These are phyloP conservation scores for Cantharis rufa DNA, from an alignment of 2,888 invertebrate species.

Conservation along the genomic window DNA sequence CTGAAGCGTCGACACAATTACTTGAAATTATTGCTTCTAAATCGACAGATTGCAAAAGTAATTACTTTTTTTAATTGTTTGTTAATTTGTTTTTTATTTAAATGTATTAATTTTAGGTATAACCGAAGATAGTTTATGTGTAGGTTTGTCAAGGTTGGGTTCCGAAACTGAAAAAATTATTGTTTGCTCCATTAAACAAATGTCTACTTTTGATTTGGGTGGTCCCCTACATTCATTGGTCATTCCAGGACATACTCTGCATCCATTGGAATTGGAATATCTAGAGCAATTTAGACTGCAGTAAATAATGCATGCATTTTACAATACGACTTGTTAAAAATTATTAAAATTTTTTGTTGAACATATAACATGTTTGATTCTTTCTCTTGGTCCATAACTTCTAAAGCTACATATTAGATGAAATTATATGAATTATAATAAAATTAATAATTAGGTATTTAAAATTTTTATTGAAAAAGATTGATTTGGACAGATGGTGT, in stretches of 20 bases:
- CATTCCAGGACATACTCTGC: conserved; percentile 79
- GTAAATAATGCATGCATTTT: not conserved
- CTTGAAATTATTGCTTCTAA: conserved; percentile 59
- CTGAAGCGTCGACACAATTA: conserved; percentile 85
- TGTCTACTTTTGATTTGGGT: conserved; percentile 78
- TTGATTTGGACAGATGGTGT: too few species aligned
- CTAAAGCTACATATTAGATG: too few species aligned
- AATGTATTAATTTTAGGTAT: conserved; percentile 49
- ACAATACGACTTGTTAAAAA: not conserved
- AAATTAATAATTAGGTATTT: too few species aligned
- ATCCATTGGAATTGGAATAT: conserved; percentile 92
- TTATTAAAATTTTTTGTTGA: not conserved
- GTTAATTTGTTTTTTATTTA: not conserved
- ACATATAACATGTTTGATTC: not conserved
- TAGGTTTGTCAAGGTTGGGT: conserved; percentile 92
- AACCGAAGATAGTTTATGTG: conserved; percentile 67
- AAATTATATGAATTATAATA: too few species aligned
- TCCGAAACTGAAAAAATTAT: conserved; percentile 80
- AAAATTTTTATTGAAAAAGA: too few species aligned
- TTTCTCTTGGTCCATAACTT: too few species aligned
- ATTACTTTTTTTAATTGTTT: not conserved
- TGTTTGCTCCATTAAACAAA: conserved; percentile 72
- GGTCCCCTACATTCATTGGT: conserved; percentile 93
- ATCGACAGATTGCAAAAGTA: not conserved
- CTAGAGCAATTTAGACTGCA: conserved; percentile 66